phyloP scores from a whole-genome alignment of 2,888 invertebrate genomes.

The Drosophila tripunctata region DNA sequence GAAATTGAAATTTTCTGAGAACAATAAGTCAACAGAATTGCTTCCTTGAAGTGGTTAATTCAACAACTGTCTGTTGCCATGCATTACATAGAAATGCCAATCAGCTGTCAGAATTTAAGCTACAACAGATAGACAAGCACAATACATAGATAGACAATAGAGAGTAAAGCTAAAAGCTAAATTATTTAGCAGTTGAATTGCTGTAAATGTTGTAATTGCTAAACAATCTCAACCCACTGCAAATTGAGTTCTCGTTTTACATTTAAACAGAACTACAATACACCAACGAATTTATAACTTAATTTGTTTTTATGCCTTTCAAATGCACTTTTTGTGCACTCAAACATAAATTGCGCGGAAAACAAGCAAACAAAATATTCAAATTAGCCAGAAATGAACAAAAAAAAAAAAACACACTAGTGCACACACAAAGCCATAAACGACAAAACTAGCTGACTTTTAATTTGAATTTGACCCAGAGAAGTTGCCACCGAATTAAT shows the following conservation, averaged over 20 bases:
- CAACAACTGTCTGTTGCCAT: not conserved
- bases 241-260: conserved; percentile 30
- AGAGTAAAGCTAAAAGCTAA: not conserved
- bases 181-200: conserved; percentile 30
- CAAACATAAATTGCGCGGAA: conserved; percentile 58
- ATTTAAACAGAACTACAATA: conserved; percentile 43
- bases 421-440: not conserved
- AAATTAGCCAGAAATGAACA: conserved; percentile 49
- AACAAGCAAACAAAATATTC: conserved; percentile 56
- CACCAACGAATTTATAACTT: conserved; percentile 64
- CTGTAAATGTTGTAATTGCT: conserved; percentile 29
- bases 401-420: conserved; percentile 5
- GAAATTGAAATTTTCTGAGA: not conserved
- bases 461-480: conserved; percentile 70
- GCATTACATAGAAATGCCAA: conserved; percentile 39
- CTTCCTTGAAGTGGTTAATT: not conserved
- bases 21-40: not conserved
- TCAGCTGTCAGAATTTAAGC: conserved; percentile 39
- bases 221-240: conserved; percentile 5
- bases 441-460: conserved; percentile 39
- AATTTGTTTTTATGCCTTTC: conserved; percentile 54
- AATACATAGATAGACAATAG: not conserved
- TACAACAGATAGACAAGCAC: not conserved
- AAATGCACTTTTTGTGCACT: conserved; percentile 34
- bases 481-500: conserved; percentile 53